Conservation (phyloP, 2,888 invertebrate species). For the Unio delphinus region DNA sequence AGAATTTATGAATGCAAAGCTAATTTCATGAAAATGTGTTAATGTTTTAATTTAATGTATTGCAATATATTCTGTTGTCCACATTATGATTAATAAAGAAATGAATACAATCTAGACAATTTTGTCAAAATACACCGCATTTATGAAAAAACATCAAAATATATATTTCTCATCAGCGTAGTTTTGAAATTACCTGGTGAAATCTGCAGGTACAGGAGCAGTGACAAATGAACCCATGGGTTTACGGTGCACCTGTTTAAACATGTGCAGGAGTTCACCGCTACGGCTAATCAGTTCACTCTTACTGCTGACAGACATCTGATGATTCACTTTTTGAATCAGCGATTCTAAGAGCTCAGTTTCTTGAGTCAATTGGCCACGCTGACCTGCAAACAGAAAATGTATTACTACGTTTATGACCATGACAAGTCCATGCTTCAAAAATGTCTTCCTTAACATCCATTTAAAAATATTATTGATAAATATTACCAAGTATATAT, state of each 20-base stretch:
- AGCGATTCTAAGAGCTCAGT: slow-evolving; percentile 90
- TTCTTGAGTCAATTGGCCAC: slow-evolving; percentile 81
- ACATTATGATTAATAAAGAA: neutral
- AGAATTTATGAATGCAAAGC: too few species aligned
- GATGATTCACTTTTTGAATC: slow-evolving; percentile 79
- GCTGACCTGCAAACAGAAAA: slow-evolving; percentile 57
- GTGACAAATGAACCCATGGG: slow-evolving; percentile 91
- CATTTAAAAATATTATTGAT: too few species aligned
- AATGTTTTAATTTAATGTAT: too few species aligned
- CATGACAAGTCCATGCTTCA: too few species aligned
- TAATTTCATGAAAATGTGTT: too few species aligned
- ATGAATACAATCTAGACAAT: too few species aligned
- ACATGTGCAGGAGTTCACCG: slow-evolving; percentile 85
- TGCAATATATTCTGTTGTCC: too few species aligned
- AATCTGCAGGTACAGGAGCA: slow-evolving; percentile 91
- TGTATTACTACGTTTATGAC: neutral
- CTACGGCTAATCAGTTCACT: slow-evolving; percentile 88
- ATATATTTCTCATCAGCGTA: too few species aligned
- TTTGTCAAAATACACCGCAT: too few species aligned
- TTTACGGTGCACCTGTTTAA: slow-evolving; percentile 82
- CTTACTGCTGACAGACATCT: slow-evolving; percentile 83
- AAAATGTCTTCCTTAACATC: too few species aligned
- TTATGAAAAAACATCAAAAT: too few species aligned
- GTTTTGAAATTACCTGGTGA: slow-evolving; percentile 79
- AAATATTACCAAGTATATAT: too few species aligned